Conservation (phyloP, 1,140 invertebrate species). For the Panagrolaimus sp. region DNA sequence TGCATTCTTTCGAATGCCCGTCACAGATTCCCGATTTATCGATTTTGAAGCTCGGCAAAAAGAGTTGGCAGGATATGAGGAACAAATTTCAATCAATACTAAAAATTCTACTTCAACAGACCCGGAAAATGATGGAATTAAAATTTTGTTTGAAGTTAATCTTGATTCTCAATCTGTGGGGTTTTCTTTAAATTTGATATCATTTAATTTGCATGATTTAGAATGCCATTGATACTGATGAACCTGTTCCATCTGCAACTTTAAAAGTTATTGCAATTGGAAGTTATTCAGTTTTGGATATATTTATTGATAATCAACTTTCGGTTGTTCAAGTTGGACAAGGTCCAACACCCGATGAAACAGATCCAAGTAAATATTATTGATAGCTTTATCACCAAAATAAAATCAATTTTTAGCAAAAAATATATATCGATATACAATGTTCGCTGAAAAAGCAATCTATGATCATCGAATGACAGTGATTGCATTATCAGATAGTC, state of each 20-base stretch:
- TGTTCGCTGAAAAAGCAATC: neutral
- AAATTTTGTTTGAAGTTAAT: neutral
- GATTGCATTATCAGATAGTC: neutral
- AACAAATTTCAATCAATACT: slow-evolving; percentile 27
- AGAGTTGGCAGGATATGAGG: slow-evolving; percentile 41
- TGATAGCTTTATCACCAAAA: too few species aligned
- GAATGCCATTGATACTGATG: neutral
- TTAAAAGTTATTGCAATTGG: neutral
- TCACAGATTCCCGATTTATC: slow-evolving; percentile 45
- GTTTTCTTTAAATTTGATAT: too few species aligned
- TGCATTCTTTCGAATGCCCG: slow-evolving; percentile 49
- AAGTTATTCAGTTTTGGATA: neutral
- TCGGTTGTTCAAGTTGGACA: neutral
- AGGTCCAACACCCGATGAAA: neutral
- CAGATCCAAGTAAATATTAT: neutral
- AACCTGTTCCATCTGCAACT: neutral
- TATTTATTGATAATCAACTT: slow-evolving; percentile 3
- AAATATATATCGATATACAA: neutral
- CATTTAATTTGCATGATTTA: too few species aligned
- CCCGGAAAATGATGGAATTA: neutral
- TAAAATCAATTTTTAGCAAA: neutral
- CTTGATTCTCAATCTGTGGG: slow-evolving; percentile 3
- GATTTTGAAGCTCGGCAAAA: slow-evolving; percentile 42
- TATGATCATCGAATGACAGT: slow-evolving; percentile 16
- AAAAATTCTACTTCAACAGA: neutral